Evolutionary conservation across 2,113 vertebrate species (phyloP), one percentile per base, ranked within the genome.

Genomic region (Brachirus orientalis): DNA sequence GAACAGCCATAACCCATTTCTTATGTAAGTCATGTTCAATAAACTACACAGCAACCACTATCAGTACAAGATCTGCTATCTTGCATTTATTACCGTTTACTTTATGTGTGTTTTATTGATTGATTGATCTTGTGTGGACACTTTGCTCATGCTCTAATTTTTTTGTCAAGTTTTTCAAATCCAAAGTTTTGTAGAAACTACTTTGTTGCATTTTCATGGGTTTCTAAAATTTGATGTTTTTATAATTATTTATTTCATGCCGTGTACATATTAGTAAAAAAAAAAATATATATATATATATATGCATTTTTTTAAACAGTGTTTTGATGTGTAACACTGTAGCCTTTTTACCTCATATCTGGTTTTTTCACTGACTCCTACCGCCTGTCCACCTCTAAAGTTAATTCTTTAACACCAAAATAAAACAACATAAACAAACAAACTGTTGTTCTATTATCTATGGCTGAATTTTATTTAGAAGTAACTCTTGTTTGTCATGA

Each of bases 171-270:
- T 80, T 89, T 82, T 90, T 90, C 88, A 90, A 93, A 94, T 95
- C 95, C 94, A 95, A 95, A 95, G 95, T 91, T 95, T 91, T 95
- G 94, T 95, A 94, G 87, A 94, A 93, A 94, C 71, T 93, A 94
- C 92, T 80, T 45, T 45, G 19, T 82, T 72, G 85, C 82, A 72
- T 85, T 92, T 91, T 87, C 85, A 85, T 90, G 82, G 72, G 89
- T 87, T 92, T 91, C 89, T 95, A 93, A 93, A 92, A 91, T 89
- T 87, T 46, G 86, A 93, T 92, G 89, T 91, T 92, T 90, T 92
- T 92, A 94, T 95, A 91, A 94, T 94, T 96, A 96, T 96, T 96
- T 96, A 96, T 96, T 96, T 95, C 86, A 92, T 90, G 81, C 88
- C 91, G 90, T 96, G 95, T 96, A 94, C 88, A 96, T 96, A 95